Base-by-base conservation (phyloP, 2,113 vertebrate species). In the Corythornis vintsioides region DNA sequence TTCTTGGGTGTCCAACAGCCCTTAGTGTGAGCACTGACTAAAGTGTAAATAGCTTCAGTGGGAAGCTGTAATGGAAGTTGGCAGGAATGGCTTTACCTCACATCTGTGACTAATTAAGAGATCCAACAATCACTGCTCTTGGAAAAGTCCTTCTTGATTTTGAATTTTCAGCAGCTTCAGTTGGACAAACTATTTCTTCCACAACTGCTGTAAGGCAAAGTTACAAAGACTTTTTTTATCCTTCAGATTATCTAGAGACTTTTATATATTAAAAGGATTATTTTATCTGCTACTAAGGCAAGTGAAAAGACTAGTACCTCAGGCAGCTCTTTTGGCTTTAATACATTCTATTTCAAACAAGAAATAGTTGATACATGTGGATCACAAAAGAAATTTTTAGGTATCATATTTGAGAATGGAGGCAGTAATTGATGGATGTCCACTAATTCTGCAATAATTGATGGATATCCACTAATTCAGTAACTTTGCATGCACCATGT, bases 21-120 rank as follows among this genome's bases (percentile, higher is more conserved):
- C 38, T 52, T 35, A 84, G 28, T 74, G 31, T 85, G 63, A 84
- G 79, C 61, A 75, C 45, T 87, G 61, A 89, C 35, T 81, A 89
- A 88, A 89, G 65, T 85, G 63, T 67, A 94, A 92, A 91, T 73
- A 89, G 74, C 48, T 93, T 87, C 85, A 87, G 63, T 69, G 35
- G 79, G 75, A 82, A 94, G 71, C 47, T 91, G 64, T 88, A 73
- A 75, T 22, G 24, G 61, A 89, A 59, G 29, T 60, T 85, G 57
- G 90, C 94, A 93, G 53, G 71, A 84, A 89, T 35, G 67, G 55
- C 59, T 89, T 87, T 89, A 56, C 63, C 74, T 82, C 75, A 87
- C 79, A 87, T 16, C 66, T 52, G 84, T 55, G 85, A 74, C n/a
- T 91, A 82, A 84, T 86, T 75, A 92, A 48, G 48, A 89, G 78